Percentiles rank a stretch among this genome's conserved stretches.
These are phyloP conservation scores for Columba guinea DNA, from an alignment of 2,797 vertebrate species.

Conservation along the genomic window DNA sequence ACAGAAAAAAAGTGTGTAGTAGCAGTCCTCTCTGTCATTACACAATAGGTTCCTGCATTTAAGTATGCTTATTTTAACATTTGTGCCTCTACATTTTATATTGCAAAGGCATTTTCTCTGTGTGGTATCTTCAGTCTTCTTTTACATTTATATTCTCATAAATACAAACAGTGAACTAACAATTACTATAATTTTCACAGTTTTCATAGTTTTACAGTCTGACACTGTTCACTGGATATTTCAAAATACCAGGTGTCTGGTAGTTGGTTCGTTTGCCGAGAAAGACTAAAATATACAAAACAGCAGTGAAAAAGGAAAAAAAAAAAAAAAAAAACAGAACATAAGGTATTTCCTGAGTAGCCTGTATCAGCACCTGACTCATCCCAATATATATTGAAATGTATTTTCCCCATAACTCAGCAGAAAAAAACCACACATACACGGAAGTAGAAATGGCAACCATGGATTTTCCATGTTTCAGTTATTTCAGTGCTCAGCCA, in stretches of 20 bases:
- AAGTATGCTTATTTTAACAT: background rate
- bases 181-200: background rate
- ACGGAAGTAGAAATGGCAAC: background rate
- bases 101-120: background rate
- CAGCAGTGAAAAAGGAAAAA: background rate
- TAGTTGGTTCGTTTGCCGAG: background rate
- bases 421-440: fast-evolving
- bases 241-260: background rate
- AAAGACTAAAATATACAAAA: background rate
- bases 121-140: background rate
- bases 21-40: background rate
- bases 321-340: fast-evolving
- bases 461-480: background rate
- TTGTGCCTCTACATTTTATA: background rate
- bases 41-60: background rate
- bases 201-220: background rate
- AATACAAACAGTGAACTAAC: background rate
- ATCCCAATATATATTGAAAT: background rate
- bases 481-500: background rate
- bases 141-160: background rate
- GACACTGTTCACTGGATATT: background rate
- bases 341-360: background rate
- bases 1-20: background rate
- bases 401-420: background rate
- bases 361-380: background rate